Base-by-base conservation (phyloP, 2,888 invertebrate species). In the Nysson spinosus region DNA sequence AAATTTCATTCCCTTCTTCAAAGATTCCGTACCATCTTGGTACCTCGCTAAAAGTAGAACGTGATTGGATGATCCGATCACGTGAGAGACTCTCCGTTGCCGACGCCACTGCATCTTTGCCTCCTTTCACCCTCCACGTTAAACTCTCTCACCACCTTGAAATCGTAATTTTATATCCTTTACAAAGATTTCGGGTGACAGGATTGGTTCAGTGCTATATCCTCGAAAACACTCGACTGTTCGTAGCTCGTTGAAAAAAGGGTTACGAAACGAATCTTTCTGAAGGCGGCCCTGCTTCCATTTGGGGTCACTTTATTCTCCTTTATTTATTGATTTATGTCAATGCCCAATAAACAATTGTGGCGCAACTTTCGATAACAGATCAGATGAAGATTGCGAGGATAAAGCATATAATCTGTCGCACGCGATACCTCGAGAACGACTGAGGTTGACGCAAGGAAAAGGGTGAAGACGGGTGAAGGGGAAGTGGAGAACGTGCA, bases 11-110 rank as follows among this genome's bases (percentile, higher is more conserved):
- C 37, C 24, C 30, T 52, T 35, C 20, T 6, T 30, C 42, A 67
- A n/a, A 50, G 37, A 44, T 65, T 73, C 65, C 86, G 82, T 86
- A 86, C 86, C 86, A 72, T 86, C 83, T 85, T 85, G 87, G 80
- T 87, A 87, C 84, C 87, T 84, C 78, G 83, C 78, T 78, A 87
- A 81, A 58, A 86, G 83, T 51, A 87, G 81, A 40, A 79, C 85
- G 75, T 82, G 82, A 80, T 84, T 83, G 52, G 85, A 82, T 9
- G 86, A 87, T 52, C 86, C 86, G 71, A 87, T 86, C 79, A 87
- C 86, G 77, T 82, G 85, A 75, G 77, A 83, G 79, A 87, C 66
- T 75, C 78, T 85, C 63, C 79, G 80, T 66, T 83, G 83, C 32
- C 84, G 80, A 42, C 86, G 86, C 87, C 87, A 87, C 86, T 87